Percentiles rank a stretch among this genome's conserved stretches.
Conservation (phyloP, 2,797 vertebrate genomes). For the Emydoidea blandingii region DNA sequence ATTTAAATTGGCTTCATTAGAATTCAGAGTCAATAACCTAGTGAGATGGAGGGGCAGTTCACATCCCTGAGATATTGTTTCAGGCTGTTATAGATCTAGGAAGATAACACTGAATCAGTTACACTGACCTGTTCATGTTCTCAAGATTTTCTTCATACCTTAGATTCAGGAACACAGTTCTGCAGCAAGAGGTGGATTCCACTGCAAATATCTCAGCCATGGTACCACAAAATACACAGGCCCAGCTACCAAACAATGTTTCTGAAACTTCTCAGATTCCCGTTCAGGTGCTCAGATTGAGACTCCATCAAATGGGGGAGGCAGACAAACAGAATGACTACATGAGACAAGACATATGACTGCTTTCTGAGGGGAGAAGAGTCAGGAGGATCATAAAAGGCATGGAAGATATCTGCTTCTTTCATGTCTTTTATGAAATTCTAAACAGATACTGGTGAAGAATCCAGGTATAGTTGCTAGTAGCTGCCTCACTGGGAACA, state of each 20-base stretch:
- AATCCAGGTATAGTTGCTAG: conserved; percentile 41
- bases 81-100: neutral
- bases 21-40: neutral
- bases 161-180: neutral
- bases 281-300: conserved; percentile 19
- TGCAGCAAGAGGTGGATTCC: neutral
- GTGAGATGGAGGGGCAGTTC: neutral
- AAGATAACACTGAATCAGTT: neutral
- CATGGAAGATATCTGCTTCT: conserved; percentile 43
- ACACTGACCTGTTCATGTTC: neutral
- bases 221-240: neutral
- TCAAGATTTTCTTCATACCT: neutral
- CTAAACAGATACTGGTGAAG: conserved; percentile 8
- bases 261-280: conserved; percentile 45
- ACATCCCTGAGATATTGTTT: neutral
- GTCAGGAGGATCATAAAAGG: conserved; percentile 19
- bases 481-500: conserved; percentile 64
- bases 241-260: neutral
- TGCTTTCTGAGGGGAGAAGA: conserved; percentile 31
- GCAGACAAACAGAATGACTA: conserved; percentile 32
- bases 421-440: conserved; percentile 53
- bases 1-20: neutral
- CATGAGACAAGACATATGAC: conserved; percentile 33
- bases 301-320: neutral
- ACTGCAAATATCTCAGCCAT: neutral